Evolutionary conservation across 2,888 invertebrate genomes (phyloP).

Genomic region (Silvanus unidentatus): DNA sequence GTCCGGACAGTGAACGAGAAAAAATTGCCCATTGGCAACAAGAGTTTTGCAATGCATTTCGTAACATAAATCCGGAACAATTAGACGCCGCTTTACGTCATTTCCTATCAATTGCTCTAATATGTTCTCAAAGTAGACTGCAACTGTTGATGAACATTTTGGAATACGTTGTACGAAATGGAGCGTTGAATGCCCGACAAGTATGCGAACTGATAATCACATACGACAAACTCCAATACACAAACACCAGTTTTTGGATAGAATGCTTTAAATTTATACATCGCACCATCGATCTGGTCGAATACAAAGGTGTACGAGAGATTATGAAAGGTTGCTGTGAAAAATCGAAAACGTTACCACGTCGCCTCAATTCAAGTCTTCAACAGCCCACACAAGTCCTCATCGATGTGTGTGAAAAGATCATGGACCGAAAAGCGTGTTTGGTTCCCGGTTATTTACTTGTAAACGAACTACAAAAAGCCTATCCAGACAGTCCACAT

Average conservation of each 20-base stretch:
- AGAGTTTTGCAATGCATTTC: slow-evolving; percentile 62
- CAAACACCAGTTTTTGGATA: slow-evolving; percentile 83
- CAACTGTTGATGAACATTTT: slow-evolving; percentile 70
- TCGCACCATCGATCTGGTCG: slow-evolving; percentile 82
- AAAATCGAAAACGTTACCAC: slow-evolving; percentile 77
- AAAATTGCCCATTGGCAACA: slow-evolving; percentile 63
- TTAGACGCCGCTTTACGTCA: slow-evolving; percentile 71
- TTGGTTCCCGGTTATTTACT: slow-evolving; percentile 91
- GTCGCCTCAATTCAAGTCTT: slow-evolving; percentile 70
- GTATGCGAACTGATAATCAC: slow-evolving; percentile 82
- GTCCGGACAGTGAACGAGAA: slow-evolving; percentile 63
- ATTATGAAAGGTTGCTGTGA: slow-evolving; percentile 91
- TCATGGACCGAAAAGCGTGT: slow-evolving; percentile 89
- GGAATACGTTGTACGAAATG: slow-evolving; percentile 63
- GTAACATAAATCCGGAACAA: slow-evolving; percentile 61
- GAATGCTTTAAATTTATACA: slow-evolving; percentile 79
- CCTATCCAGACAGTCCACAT: slow-evolving; percentile 83
- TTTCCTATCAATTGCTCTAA: slow-evolving; percentile 67
- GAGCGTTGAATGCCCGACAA: slow-evolving; percentile 70
- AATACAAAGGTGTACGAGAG: slow-evolving; percentile 91
- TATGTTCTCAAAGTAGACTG: slow-evolving; percentile 66
- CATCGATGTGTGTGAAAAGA: slow-evolving; percentile 76
- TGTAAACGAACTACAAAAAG: slow-evolving; percentile 90
- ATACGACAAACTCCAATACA: slow-evolving; percentile 75
- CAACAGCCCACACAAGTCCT: slow-evolving; percentile 77